Evolutionary conservation across 1,140 invertebrate genomes (phyloP), one percentile per base, ranked within the genome.

Genomic region (Pseudachorutes palmiensis): DNA sequence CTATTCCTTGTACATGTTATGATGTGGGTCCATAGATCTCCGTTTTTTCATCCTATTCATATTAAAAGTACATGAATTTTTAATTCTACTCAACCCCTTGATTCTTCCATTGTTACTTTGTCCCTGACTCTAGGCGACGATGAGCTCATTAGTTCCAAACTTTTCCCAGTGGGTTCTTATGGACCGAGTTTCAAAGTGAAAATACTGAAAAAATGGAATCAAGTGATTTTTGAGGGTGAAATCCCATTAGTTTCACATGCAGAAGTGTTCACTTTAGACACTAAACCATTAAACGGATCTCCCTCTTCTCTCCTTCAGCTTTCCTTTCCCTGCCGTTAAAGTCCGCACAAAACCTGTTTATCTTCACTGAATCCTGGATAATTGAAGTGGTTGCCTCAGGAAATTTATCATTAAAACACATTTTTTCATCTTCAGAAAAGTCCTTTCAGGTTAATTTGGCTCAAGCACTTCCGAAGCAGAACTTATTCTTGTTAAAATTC

Each of bases 351-450:
- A 55, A 55, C 51, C 51, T 55, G 51, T 55, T 55, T 55, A 16
- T 55, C 51, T 55, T 55, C 51, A 55, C 51, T 55, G 12, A 55
- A 16, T 55, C 24, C 24, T 55, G 51, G 51, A 55, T 55, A 55
- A 55, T 55, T 55, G 51, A 55, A 55, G 51, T 55, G 51, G 14
- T 55, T 55, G 51, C 51, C 51, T 55, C 51, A 26, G 51, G 51
- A 55, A 55, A 55, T 55, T 55, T 55, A 55, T 55, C 51, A 55
- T 55, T 55, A 55, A 55, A 55, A 55, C 51, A 55, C 51, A 55
- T 19, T 55, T 55, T 55, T 55, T 55, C 24, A 14, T 45, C 24
- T 55, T 5, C 24, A 5, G 9, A 55, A 55, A 55, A 26, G 5
- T 26, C 51, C 24, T 55, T 55, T 55, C 51, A 55, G 51, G 9